These are phyloP conservation scores for Dryadula phaetusa DNA, from an alignment of 2,888 invertebrate species.

Conservation along the genomic window DNA sequence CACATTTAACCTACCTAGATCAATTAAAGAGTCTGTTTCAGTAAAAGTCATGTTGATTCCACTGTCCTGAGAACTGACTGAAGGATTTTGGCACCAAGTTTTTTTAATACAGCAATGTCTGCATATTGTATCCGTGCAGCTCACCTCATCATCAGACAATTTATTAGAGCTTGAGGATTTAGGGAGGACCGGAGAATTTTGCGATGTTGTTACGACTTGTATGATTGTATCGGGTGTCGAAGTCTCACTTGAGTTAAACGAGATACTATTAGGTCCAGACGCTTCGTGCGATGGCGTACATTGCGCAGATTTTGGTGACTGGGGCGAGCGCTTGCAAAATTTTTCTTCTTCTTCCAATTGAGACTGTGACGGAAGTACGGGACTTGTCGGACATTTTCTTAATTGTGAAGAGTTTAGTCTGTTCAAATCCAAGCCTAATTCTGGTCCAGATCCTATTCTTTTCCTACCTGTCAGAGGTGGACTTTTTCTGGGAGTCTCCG, in stretches of 20 bases:
- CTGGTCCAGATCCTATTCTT: conserved; percentile 76
- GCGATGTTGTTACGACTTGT: conserved; percentile 72
- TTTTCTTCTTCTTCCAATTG: conserved; percentile 70
- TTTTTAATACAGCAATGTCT: conserved; percentile 82
- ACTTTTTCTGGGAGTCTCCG: conserved; percentile 66
- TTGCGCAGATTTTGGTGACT: conserved; percentile 75
- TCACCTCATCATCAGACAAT: conserved; percentile 84
- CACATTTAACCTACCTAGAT: conserved; percentile 66
- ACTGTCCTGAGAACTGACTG: conserved; percentile 90
- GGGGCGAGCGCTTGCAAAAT: conserved; percentile 65
- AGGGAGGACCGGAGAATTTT: conserved; percentile 72
- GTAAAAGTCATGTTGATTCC: conserved; percentile 90
- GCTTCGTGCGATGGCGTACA: conserved; percentile 75
- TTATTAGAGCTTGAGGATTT: conserved; percentile 84
- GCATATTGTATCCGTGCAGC: conserved; percentile 72
- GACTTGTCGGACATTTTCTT: conserved; percentile 79
- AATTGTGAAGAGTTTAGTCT: conserved; percentile 57
- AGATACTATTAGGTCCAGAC: conserved; percentile 76
- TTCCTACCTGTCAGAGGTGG: conserved; percentile 74
- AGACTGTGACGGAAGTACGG: conserved; percentile 65
- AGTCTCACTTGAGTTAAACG: conserved; percentile 82
- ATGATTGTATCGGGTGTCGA: conserved; percentile 82
- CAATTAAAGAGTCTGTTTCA: conserved; percentile 86
- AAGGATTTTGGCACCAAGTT: conserved; percentile 87
- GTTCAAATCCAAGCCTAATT: conserved; percentile 71